These are phyloP conservation scores for Helobdella robusta DNA, from an alignment of 2,888 invertebrate species.

Conservation along the genomic window DNA sequence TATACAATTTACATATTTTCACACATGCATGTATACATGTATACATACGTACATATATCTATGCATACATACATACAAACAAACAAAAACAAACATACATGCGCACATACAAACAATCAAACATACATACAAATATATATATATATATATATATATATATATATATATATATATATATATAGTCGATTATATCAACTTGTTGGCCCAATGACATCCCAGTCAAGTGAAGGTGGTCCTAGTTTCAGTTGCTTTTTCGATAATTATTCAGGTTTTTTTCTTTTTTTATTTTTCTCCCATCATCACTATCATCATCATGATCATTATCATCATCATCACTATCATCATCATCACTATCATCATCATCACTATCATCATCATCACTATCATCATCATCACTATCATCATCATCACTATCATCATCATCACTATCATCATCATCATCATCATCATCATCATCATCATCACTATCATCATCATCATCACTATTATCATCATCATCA, in stretches of 20 bases:
- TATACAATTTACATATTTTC: too few species aligned
- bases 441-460: slow-evolving; percentile 16
- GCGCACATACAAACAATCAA: neutral
- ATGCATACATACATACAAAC: slow-evolving; percentile 52
- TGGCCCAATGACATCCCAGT: slow-evolving; percentile 58
- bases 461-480: slow-evolving; percentile 5
- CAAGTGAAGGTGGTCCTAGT: neutral
- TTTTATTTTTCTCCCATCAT: too few species aligned
- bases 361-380: slow-evolving; percentile 13
- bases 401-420: slow-evolving; percentile 13
- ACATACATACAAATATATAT: neutral
- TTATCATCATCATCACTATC: slow-evolving; percentile 10
- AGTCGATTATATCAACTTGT: slow-evolving; percentile 77
- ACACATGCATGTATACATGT: too few species aligned
- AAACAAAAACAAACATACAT: neutral
- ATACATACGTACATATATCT: too few species aligned
- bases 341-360: slow-evolving; percentile 19
- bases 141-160: too few species aligned
- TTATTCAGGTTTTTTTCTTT: too few species aligned
- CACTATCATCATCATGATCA: slow-evolving; percentile 1
- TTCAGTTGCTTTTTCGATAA: too few species aligned
- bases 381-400: slow-evolving; percentile 10
- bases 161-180: too few species aligned
- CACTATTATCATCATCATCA: neutral
- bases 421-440: slow-evolving; percentile 13